These are phyloP conservation scores for Volucella zonaria DNA, from an alignment of 2,888 invertebrate species.

Conservation along the genomic window DNA sequence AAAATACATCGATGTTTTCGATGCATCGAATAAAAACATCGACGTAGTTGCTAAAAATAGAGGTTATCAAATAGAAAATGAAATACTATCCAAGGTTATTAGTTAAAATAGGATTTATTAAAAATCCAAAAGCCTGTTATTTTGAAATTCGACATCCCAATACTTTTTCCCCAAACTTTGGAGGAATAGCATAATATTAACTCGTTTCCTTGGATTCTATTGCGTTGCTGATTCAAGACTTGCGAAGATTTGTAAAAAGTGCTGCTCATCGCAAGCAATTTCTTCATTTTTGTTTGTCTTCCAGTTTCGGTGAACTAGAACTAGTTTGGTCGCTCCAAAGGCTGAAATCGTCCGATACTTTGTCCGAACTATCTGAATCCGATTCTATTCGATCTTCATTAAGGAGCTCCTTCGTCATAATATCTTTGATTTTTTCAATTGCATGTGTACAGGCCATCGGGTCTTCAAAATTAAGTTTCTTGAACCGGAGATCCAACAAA, in stretches of 20 bases:
- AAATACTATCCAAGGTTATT: not conserved
- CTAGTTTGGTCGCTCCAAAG: conserved; percentile 50
- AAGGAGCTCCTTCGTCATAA: not conserved
- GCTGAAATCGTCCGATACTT: too few relatives aligned
- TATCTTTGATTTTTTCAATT: not conserved
- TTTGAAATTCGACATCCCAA: not conserved
- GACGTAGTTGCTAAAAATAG: too few relatives aligned
- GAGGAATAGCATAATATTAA: not conserved
- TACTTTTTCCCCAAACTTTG: not conserved
- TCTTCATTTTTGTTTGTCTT: conserved; percentile 35
- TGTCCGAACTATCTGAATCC: conserved; percentile 40
- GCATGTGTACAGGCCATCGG: not conserved
- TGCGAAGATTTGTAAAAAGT: conserved; percentile 21
- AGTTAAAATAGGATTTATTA: conserved; percentile 3
- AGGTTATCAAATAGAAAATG: not conserved
- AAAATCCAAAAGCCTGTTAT: not conserved
- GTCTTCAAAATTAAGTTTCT: conserved; percentile 13
- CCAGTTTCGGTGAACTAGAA: conserved; percentile 38
- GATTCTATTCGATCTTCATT: not conserved
- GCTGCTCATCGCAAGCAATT: conserved; percentile 52
- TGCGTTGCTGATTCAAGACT: conserved; percentile 43
- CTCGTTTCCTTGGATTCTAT: conserved; percentile 26
- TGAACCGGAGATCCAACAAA: not conserved
- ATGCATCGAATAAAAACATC: not conserved
- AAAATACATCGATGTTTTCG: conserved; percentile 10